Evolutionary conservation across 2,888 invertebrate genomes (phyloP).

Genomic region (Schizaphis graminum): DNA sequence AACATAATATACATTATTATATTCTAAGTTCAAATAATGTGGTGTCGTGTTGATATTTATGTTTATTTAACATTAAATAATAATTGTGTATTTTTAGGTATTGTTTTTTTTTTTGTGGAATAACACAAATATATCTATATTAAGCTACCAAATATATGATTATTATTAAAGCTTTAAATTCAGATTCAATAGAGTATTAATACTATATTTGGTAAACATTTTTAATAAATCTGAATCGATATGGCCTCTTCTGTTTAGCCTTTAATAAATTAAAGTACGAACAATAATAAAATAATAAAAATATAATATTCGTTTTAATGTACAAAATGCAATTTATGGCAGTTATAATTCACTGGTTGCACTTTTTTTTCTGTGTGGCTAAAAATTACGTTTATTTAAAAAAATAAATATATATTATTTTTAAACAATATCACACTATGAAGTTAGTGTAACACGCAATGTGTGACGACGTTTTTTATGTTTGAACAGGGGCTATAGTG

Average conservation of each 20-base stretch:
- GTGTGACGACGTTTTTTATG: background rate
- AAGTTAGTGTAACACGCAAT: background rate
- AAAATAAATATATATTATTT: conserved; percentile 15
- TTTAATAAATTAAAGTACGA: conserved; percentile 8
- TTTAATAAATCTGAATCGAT: conserved; percentile 11
- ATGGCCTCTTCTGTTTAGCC: background rate
- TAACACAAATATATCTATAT: background rate
- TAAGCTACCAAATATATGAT: background rate
- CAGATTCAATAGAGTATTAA: background rate
- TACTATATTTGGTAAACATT: background rate
- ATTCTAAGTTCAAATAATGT: background rate
- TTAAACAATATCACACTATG: background rate
- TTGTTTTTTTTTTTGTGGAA: background rate
- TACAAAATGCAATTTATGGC: conserved; percentile 19
- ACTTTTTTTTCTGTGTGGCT: background rate
- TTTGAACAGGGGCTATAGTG: background rate
- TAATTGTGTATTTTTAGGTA: background rate
- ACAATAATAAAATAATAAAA: conserved; percentile 8
- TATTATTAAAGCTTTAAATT: background rate
- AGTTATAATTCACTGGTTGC: conserved; percentile 41
- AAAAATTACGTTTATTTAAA: conserved; percentile 19
- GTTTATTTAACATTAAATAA: background rate
- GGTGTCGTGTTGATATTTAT: background rate
- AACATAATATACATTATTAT: background rate
- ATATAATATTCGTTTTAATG: conserved; percentile 28